Evolutionary conservation across 2,113 vertebrate species (phyloP).

Genomic region (Anoura caudifer): DNA sequence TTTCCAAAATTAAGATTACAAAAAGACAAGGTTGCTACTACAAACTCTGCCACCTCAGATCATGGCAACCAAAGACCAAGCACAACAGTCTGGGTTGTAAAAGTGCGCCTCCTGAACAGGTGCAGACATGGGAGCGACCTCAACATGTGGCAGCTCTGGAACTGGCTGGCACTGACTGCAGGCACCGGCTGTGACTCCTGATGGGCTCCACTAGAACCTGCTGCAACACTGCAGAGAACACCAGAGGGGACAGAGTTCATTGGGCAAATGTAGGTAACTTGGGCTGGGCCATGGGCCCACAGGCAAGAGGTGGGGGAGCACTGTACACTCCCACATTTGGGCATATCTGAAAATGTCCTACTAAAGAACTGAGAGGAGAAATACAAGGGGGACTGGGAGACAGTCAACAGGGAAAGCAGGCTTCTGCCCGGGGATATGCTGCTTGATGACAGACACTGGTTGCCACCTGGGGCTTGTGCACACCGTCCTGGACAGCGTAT

Average conservation of each 20-base stretch:
- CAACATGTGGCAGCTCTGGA: neutral
- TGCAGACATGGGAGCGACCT: neutral
- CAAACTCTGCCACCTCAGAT: neutral
- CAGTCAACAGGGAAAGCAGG: neutral
- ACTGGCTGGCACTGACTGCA: neutral
- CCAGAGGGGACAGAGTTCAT: neutral
- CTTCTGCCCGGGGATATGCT: neutral
- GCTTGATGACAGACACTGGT: neutral
- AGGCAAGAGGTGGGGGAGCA: no score
- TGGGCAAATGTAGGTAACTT: no score
- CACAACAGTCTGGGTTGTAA: neutral
- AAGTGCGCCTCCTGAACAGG: neutral
- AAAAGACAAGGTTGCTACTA: neutral
- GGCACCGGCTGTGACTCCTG: neutral
- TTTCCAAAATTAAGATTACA: neutral
- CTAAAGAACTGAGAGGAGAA: neutral
- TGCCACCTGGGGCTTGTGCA: no score
- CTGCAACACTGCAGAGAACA: neutral
- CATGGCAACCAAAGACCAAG: no score
- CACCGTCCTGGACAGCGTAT: neutral
- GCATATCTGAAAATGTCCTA: neutral
- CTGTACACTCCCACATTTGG: neutral
- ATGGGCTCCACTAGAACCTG: neutral
- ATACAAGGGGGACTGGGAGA: neutral
- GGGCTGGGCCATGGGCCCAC: neutral